Base-by-base conservation (phyloP, 2,888 invertebrate genomes). In the Torymus tubicola region DNA sequence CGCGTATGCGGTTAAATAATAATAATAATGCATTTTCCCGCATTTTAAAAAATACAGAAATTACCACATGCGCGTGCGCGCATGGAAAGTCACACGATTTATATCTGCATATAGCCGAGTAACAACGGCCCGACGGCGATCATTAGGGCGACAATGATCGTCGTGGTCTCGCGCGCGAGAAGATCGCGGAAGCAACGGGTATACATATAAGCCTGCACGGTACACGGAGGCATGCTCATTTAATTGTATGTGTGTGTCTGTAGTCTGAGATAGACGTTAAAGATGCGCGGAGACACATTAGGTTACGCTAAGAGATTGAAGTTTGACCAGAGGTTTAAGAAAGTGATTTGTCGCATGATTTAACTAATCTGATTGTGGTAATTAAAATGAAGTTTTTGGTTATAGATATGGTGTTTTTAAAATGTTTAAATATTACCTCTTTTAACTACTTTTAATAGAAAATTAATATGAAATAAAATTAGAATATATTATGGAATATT, bases 111-210 rank as follows among this genome's bases (percentile, higher is more conserved):
- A 42, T 31, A 31, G 1, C 42, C 42, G 42, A 42, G 8, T 8
- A 21, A 42, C 21, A 11, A 21, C 14, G 67, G 21, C 50, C 70
- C 18, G 12, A 61, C 61, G 52, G 61, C 52, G 71, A 71, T 71
- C 61, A 71, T 71, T 71, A 71, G 50, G 24, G 14, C 61, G 55
- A 55, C 68, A 14, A 55, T 68, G 21, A 55, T 31, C 71, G 52
- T 24, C 58, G 21, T n/a, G 16, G 52, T 31, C 70, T 16, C 50
- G 16, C 12, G 16, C 24, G 5, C 21, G 16, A 57, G 69, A 16
- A 21, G 16, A 57, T 69, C 55, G 57, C 55, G 69, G 68, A 68
- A 68, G 53, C 42, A 55, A 10, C 10, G 31, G n/a, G n/a, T 16
- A 18, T 12, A 11, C 14, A 58, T 2, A 21, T 21, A 21, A 60